phyloP scores from a whole-genome alignment of 2,113 vertebrate species.

The Brienomyrus brachyistius region DNA sequence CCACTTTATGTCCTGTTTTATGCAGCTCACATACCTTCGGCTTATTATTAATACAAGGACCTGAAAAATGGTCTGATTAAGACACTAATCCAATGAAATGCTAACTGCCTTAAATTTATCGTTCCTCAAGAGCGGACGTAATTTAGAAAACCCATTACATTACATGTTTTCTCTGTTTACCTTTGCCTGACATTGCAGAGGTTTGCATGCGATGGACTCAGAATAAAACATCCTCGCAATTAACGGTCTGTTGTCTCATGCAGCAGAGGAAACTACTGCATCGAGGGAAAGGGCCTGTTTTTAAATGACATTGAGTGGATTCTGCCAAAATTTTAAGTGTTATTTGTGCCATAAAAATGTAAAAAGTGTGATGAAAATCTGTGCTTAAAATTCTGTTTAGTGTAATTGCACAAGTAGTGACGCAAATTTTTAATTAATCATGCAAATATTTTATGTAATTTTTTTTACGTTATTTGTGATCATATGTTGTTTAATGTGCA shows the following conservation, averaged over 20 bases:
- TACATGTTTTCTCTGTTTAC: not conserved
- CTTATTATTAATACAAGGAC: not conserved
- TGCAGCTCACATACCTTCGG: not conserved
- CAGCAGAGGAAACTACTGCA: not conserved
- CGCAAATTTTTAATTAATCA: not conserved
- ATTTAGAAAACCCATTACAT: slow-evolving; percentile 27
- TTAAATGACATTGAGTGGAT: not conserved
- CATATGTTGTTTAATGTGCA: not conserved
- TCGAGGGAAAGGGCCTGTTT: not conserved
- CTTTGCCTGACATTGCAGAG: slow-evolving; percentile 26
- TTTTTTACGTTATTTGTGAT: not conserved
- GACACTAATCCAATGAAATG: slow-evolving; percentile 3
- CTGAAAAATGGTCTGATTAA: not conserved
- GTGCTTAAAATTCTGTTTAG: not conserved
- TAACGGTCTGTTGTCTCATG: slow-evolving; percentile 12
- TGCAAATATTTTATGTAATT: not conserved
- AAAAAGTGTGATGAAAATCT: not conserved
- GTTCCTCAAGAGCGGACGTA: slow-evolving; percentile 16
- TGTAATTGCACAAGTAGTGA: not conserved
- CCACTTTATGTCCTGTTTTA: not conserved
- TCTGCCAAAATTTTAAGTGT: not conserved
- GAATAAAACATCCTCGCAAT: slow-evolving; percentile 12
- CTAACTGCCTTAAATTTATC: slow-evolving; percentile 17
- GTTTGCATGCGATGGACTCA: slow-evolving; percentile 7
- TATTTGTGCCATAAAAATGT: not conserved